Percentiles rank a stretch among this genome's conserved stretches.
phyloP scores from a whole-genome alignment of 2,888 invertebrate genomes.

The Ectemnius lituratus region DNA sequence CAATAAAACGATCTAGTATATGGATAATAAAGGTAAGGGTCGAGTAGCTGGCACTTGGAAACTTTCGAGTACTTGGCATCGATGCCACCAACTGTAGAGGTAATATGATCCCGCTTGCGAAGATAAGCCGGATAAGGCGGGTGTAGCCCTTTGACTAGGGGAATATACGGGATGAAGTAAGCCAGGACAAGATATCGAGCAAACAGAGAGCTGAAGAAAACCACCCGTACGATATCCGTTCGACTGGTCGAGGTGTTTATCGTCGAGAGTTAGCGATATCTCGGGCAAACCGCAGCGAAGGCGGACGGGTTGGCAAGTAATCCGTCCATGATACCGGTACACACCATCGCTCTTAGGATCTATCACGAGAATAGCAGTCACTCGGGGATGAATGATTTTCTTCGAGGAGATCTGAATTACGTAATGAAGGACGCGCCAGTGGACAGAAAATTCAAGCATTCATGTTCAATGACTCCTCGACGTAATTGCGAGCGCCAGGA shows the following conservation, averaged over 20 bases:
- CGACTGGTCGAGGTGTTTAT: slow-evolving; percentile 27
- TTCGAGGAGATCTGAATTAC: slow-evolving; percentile 19
- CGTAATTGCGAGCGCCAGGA: no score
- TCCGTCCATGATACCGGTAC: slow-evolving; percentile 13
- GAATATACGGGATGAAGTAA: slow-evolving; percentile 18
- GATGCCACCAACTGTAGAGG: background rate
- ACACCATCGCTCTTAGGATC: slow-evolving; percentile 15
- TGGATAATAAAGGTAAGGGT: no score
- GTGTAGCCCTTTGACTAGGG: slow-evolving; percentile 10
- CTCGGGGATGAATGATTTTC: slow-evolving; percentile 17
- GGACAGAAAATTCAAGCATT: no score
- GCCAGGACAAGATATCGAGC: slow-evolving; percentile 27
- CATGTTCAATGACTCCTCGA: no score
- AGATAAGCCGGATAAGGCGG: slow-evolving; percentile 19
- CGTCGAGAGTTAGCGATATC: slow-evolving; percentile 29
- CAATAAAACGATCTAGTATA: no score
- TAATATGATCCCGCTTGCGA: slow-evolving; percentile 23
- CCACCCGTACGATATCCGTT: slow-evolving; percentile 5
- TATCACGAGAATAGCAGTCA: background rate
- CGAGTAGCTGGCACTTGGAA: no score
- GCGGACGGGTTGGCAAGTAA: slow-evolving; percentile 27
- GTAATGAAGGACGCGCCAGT: background rate
- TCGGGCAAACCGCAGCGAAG: slow-evolving; percentile 7
- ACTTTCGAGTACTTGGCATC: no score
- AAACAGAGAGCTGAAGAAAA: slow-evolving; percentile 23